These are phyloP conservation scores for Actinostola sp. DNA, from an alignment of 92 coral and sea anemone species.

Conservation along the genomic window DNA sequence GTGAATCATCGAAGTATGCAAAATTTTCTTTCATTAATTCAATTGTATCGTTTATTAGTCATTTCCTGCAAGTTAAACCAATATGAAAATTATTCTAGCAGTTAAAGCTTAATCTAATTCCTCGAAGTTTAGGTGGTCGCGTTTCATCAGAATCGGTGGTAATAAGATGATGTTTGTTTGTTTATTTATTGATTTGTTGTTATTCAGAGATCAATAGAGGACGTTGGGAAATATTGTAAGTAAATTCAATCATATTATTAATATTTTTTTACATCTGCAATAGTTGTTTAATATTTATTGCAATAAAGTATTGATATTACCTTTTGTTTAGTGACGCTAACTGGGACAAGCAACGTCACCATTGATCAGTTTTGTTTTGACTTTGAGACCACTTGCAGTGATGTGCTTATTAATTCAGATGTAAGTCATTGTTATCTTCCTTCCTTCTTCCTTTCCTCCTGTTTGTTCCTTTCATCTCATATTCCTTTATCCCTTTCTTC, in stretches of 20 bases:
- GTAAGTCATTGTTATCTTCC: slow-evolving; percentile 42
- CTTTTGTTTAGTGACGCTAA: slow-evolving; percentile 58
- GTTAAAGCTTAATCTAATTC: no score
- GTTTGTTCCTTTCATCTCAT: not conserved
- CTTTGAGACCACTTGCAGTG: slow-evolving; percentile 61
- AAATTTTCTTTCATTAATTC: no score
- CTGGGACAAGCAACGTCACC: slow-evolving; percentile 65
- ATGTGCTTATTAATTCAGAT: slow-evolving; percentile 38
- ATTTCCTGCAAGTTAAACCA: no score
- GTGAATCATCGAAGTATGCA: no score
- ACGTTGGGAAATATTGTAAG: slow-evolving; percentile 80
- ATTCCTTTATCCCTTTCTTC: not conserved
- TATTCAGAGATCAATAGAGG: slow-evolving; percentile 63
- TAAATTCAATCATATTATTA: no score
- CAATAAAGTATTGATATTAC: no score
- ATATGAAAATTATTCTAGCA: no score
- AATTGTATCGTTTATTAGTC: not conserved
- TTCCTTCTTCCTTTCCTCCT: not conserved
- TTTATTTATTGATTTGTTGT: not conserved
- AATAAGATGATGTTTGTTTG: not conserved
- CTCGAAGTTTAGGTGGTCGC: no score
- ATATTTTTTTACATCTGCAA: no score
- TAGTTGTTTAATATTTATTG: no score
- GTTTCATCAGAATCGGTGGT: no score
- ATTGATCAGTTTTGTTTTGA: slow-evolving; percentile 95